Evolutionary conservation across 2,113 vertebrate species (phyloP).

Genomic region (Cyphomyrus plagiostoma): DNA sequence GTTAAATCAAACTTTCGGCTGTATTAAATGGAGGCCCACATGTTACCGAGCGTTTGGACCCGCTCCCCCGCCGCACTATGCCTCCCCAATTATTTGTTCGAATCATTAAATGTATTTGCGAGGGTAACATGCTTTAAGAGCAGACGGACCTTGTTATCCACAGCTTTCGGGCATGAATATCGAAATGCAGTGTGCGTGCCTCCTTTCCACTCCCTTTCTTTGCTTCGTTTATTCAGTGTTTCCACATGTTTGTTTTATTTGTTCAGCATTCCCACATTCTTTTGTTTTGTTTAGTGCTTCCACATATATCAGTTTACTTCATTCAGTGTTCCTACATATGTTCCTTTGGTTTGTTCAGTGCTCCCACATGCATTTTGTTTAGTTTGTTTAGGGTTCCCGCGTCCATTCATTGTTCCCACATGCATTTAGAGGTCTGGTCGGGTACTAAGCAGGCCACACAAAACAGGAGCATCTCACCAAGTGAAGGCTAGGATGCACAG

Average conservation of each 20-base stretch:
- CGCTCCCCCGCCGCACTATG: background rate
- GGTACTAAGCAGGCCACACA: background rate
- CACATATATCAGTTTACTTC: background rate
- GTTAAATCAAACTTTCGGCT: conserved; percentile 40
- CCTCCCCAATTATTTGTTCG: background rate
- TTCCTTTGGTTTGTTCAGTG: background rate
- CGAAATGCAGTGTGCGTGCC: background rate
- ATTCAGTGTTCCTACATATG: background rate
- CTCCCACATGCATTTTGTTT: background rate
- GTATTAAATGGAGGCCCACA: conserved; percentile 28
- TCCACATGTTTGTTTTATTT: background rate
- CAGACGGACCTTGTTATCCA: background rate
- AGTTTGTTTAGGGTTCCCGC: background rate
- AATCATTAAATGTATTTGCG: background rate
- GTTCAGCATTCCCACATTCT: background rate
- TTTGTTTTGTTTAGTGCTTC: background rate
- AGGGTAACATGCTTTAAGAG: background rate
- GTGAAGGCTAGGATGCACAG: background rate
- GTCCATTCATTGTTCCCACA: background rate
- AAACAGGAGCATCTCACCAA: background rate
- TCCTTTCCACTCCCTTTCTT: background rate
- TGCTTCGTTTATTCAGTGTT: background rate
- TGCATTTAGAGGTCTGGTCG: background rate
- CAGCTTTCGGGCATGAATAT: background rate
- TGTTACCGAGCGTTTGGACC: conserved; percentile 23